Evolutionary conservation across 2,797 vertebrate genomes (phyloP), one percentile per base, ranked within the genome.

Genomic region (Pseudomugil tenellus): DNA sequence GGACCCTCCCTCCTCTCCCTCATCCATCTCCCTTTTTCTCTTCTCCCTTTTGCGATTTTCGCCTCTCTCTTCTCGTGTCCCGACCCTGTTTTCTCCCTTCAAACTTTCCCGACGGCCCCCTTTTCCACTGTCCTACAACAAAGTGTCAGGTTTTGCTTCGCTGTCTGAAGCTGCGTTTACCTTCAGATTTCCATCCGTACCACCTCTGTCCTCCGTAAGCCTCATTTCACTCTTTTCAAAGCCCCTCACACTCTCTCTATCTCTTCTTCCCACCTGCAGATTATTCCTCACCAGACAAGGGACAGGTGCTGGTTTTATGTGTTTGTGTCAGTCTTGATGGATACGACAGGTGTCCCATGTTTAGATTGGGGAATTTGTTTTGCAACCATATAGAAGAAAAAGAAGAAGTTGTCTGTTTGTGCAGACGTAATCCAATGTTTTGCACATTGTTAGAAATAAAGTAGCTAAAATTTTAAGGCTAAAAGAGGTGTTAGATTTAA

Each of bases 161-260:
- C 86, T 53, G 80, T 84, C 77, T 79, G 77, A 80, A 84, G 89
- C 86, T 83, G 77, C 79, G 75, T 90, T 90, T 89, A 90, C 87
- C 90, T 89, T 4, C 71, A 71, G 72, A 82, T 78, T 73, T 79
- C 83, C 87, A 84, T 73, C 80, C 81, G 55, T 76, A 80, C 82
- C 81, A 73, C 65, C 66, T 70, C 80, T 69, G 71, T 81, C 73
- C 76, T 66, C 75, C 35, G 4, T 84, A 85, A 87, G 73, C 81
- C 77, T 75, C 3, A 23, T 68, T 76, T 80, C 67, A 69, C 66
- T 76, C 67, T 61, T 60, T 74, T 79, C 8, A 78, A 85, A 79
- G 70, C 73, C 77, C 6, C 39, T 52, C 41, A 63, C 56, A 46
- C 74, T 77, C 80, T 80, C 82, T 87, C 78, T 84, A 85, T 87